A percentile compares a stretch with the other conserved stretches of the same genome.
These are phyloP conservation scores for Nomada flava DNA, from an alignment of 2,888 invertebrate genomes.

Conservation along the genomic window DNA sequence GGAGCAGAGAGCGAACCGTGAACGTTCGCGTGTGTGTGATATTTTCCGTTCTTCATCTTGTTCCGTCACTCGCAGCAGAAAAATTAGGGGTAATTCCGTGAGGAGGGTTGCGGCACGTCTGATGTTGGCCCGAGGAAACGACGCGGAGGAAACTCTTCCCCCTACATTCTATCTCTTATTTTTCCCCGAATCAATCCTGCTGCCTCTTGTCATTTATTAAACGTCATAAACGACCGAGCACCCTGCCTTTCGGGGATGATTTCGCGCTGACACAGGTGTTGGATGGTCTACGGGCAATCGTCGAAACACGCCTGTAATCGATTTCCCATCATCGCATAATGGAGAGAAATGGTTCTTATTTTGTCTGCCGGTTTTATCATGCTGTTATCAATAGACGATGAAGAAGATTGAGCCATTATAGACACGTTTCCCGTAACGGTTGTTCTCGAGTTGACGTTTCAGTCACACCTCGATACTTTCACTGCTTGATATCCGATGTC, in stretches of 20 bases:
- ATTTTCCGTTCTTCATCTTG: slow-evolving; percentile 37
- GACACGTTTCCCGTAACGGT: slow-evolving; percentile 4
- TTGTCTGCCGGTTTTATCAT: not conserved
- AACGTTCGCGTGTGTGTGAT: not conserved
- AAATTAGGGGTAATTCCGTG: slow-evolving; percentile 51
- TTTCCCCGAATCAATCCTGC: slow-evolving; percentile 42
- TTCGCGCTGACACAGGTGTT: too few species aligned
- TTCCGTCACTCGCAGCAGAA: slow-evolving; percentile 31
- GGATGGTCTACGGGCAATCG: not conserved
- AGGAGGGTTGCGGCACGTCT: slow-evolving; percentile 22
- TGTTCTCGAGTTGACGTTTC: slow-evolving; percentile 6
- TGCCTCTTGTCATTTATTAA: slow-evolving; percentile 38
- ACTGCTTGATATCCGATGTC: not conserved
- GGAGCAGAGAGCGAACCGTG: slow-evolving; percentile 20
- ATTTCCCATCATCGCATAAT: slow-evolving; percentile 15
- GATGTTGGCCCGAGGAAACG: slow-evolving; percentile 24
- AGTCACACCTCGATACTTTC: not conserved
- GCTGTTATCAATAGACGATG: not conserved
- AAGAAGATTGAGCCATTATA: not conserved
- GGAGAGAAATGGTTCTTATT: slow-evolving; percentile 2
- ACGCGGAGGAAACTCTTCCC: not conserved
- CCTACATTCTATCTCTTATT: not conserved
- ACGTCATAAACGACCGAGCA: slow-evolving; percentile 30
- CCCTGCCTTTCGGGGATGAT: not conserved
- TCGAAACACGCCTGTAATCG: not conserved